Base-by-base conservation (phyloP, 2,113 vertebrate genomes). In the Pungitius pungitius region DNA sequence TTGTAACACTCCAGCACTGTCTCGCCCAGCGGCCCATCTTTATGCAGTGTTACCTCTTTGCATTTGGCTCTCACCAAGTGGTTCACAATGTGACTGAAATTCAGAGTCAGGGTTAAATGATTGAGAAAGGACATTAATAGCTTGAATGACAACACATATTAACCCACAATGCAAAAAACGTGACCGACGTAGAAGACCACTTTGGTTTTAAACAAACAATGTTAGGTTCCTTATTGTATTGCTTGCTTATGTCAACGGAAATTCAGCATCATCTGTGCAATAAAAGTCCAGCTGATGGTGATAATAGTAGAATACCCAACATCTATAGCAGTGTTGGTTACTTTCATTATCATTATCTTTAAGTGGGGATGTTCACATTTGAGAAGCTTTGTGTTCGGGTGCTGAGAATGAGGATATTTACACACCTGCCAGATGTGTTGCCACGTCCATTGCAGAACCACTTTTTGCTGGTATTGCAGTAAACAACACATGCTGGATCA, bases 401-500 rank as follows among this genome's bases (percentile, higher is more conserved):
- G 4, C 13, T 55, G 10, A 72, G n/a, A 20, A 54, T 47, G n/a
- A 49, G 20, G 3, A 9, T 0, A 47, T 3, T 3, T 7, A 84
- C 87, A 54, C 11, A 99, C 98, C 98, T 99, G 93, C 98, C 98
- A 80, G 98, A 99, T 60, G 97, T 99, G 83, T 99, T 99, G 0
- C 98, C 98, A 84, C 97, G 97, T 4, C 98, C 97, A 0, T 99
- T 99, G 74, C 98, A 99, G 93, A 99, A 99, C 98, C 98, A 99
- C 87, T 99, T 99, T 86, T 99, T 99, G 93, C 98, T 99, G 89
- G 98, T 99, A 82, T 99, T 99, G 84, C 98, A 99, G 92, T 99
- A 99, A 64, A 99, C 98, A 73, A 99, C 97, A 73, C 97, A 99
- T 0, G 97, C 97, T 69, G 98, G 97, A 85, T 99, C 98, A 8